Evolutionary conservation across 2,888 invertebrate species (phyloP).

Genomic region (Apamea anceps): DNA sequence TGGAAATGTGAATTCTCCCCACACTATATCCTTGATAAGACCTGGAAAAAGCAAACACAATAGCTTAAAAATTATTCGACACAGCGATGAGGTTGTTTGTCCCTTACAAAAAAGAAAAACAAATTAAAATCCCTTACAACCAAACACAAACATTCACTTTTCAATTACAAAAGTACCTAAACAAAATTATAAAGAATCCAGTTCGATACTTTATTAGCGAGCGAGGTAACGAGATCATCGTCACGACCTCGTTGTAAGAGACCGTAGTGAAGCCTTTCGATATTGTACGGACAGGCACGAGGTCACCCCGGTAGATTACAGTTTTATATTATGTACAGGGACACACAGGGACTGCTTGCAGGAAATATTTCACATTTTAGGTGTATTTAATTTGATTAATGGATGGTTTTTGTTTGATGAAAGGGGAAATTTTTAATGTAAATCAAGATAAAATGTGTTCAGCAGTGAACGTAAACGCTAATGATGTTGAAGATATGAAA

Average conservation of each 20-base stretch:
- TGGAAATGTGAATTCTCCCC: slow-evolving; percentile 86
- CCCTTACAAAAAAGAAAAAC: no score
- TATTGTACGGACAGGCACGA: slow-evolving; percentile 54
- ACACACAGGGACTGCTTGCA: slow-evolving; percentile 19
- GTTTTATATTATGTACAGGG: slow-evolving; percentile 31
- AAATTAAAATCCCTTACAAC: background rate
- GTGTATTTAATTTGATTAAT: slow-evolving; percentile 29
- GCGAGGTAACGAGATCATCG: slow-evolving; percentile 65
- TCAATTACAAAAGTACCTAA: slow-evolving; percentile 14
- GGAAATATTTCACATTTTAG: slow-evolving; percentile 9
- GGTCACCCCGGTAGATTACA: slow-evolving; percentile 37
- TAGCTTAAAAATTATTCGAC: background rate
- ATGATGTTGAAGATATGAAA: background rate
- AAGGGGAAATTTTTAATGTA: background rate
- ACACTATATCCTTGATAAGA: slow-evolving; percentile 86
- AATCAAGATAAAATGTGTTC: background rate
- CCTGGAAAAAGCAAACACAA: slow-evolving; percentile 73
- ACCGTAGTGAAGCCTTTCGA: slow-evolving; percentile 64
- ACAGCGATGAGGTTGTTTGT: no score
- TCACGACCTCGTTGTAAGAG: slow-evolving; percentile 59
- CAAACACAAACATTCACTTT: no score
- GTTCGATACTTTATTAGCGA: slow-evolving; percentile 50
- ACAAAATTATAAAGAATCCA: slow-evolving; percentile 29
- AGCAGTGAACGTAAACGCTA: background rate
- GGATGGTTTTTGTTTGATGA: background rate